Evolutionary conservation across 2,797 vertebrate species (phyloP).

Genomic region (Manis crassicaudata): DNA sequence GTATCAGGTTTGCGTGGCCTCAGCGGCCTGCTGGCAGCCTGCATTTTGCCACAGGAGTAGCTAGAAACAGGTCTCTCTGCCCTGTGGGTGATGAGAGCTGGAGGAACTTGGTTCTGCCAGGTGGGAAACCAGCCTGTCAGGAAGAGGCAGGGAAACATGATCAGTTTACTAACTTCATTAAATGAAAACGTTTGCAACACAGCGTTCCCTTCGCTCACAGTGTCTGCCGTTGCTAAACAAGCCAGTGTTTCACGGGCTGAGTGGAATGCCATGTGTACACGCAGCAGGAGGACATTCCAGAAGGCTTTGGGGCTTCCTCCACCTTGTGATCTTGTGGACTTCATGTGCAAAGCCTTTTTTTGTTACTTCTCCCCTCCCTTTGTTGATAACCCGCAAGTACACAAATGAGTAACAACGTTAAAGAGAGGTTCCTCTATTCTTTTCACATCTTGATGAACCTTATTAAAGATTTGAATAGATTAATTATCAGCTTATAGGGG

Average conservation of each 20-base stretch:
- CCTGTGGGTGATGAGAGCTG: slow-evolving; percentile 80
- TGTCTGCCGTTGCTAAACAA: slow-evolving; percentile 82
- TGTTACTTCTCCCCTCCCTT: slow-evolving; percentile 17
- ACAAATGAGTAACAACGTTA: slow-evolving; percentile 10
- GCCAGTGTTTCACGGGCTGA: slow-evolving; percentile 86
- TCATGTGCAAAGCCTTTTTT: slow-evolving; percentile 75
- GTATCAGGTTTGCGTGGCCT: slow-evolving; percentile 67
- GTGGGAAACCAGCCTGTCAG: slow-evolving; percentile 84
- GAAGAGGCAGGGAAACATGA: slow-evolving; percentile 85
- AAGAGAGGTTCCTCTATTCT: background rate
- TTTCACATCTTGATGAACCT: slow-evolving; percentile 27
- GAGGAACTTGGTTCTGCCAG: slow-evolving; percentile 79
- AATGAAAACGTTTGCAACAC: slow-evolving; percentile 81
- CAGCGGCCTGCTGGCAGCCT: slow-evolving; percentile 43
- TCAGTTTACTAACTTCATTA: slow-evolving; percentile 87
- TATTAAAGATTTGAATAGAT: background rate
- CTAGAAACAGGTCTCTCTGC: slow-evolving; percentile 76
- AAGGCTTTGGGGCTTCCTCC: slow-evolving; percentile 90
- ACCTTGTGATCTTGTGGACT: slow-evolving; percentile 88
- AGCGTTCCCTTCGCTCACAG: slow-evolving; percentile 77
- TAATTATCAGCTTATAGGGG: background rate
- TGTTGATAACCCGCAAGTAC: background rate
- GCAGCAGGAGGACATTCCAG: slow-evolving; percentile 94
- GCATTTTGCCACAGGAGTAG: slow-evolving; percentile 59
- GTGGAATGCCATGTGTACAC: slow-evolving; percentile 92